A percentile compares a stretch with the other conserved stretches of the same genome.
phyloP scores from a whole-genome alignment of 2,797 vertebrate species.

The Perodicticus potto region DNA sequence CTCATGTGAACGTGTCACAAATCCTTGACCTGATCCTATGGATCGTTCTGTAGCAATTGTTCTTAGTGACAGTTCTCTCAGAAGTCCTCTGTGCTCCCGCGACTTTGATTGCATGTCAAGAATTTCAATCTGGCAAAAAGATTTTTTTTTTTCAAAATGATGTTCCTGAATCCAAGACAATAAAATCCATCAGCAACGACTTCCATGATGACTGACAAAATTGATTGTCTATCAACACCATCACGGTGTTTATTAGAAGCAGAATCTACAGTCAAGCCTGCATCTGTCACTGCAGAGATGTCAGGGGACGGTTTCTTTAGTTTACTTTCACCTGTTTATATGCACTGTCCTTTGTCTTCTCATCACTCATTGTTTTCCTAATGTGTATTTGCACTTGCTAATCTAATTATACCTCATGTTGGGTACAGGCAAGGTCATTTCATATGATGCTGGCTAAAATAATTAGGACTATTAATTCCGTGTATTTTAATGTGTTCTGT shows the following conservation, averaged over 20 bases:
- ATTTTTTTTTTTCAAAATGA: slow-evolving; percentile 38
- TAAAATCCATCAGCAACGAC: slow-evolving; percentile 75
- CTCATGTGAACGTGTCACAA: slow-evolving; percentile 76
- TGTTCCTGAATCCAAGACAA: slow-evolving; percentile 68
- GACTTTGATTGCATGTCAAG: slow-evolving; percentile 79
- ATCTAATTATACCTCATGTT: not conserved
- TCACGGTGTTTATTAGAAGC: slow-evolving; percentile 52
- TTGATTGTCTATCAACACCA: slow-evolving; percentile 74
- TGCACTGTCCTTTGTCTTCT: not conserved
- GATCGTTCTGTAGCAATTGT: slow-evolving; percentile 74
- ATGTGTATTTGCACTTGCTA: not conserved
- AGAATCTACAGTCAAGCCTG: not conserved
- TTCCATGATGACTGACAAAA: slow-evolving; percentile 74
- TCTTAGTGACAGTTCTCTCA: slow-evolving; percentile 76
- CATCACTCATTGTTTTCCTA: not conserved
- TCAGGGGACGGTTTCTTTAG: not conserved
- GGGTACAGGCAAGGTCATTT: not conserved
- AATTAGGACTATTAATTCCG: not conserved
- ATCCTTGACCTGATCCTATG: slow-evolving; percentile 78
- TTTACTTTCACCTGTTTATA: not conserved
- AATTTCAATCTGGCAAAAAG: slow-evolving; percentile 70
- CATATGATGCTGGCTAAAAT: not conserved
- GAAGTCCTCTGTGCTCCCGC: slow-evolving; percentile 47
- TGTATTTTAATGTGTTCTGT: not conserved
- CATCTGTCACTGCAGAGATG: not conserved